phyloP scores from a whole-genome alignment of 2,888 invertebrate genomes.

The Boloria euphrosyne region DNA sequence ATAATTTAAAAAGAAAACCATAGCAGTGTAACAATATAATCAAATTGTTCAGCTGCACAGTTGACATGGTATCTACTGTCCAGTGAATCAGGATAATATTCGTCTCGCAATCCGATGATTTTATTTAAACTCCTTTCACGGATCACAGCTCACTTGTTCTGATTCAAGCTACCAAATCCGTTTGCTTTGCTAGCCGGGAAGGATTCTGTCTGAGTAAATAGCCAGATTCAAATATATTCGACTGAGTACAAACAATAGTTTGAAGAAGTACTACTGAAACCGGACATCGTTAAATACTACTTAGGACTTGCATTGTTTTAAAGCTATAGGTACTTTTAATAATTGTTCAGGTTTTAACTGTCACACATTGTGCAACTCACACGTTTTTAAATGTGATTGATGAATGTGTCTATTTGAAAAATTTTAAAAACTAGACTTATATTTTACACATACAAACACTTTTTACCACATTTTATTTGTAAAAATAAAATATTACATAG shows the following conservation, averaged over 20 bases:
- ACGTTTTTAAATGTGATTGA: no score
- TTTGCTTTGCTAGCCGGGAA: slow-evolving; percentile 58
- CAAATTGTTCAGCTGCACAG: slow-evolving; percentile 1
- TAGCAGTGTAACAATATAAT: no score
- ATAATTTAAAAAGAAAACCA: no score
- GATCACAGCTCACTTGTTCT: slow-evolving; percentile 50
- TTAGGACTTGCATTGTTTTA: no score
- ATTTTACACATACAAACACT: no score
- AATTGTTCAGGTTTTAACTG: no score
- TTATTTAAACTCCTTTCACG: slow-evolving; percentile 49
- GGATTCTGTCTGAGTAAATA: slow-evolving; percentile 63
- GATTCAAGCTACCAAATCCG: slow-evolving; percentile 55
- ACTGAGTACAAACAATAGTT: slow-evolving; percentile 50
- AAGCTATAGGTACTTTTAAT: no score
- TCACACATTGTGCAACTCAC: no score
- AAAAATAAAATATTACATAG: no score
- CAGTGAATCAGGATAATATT: slow-evolving; percentile 28
- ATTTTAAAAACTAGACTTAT: no score
- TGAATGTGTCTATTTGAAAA: no score
- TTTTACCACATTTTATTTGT: no score
- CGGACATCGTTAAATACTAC: not conserved
- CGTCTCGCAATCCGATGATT: slow-evolving; percentile 29
- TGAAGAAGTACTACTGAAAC: slow-evolving; percentile 32
- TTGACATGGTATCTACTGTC: slow-evolving; percentile 3
- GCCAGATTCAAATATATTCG: slow-evolving; percentile 46